Conservation (phyloP, 2,888 invertebrate genomes). For the Diogma glabrata region DNA sequence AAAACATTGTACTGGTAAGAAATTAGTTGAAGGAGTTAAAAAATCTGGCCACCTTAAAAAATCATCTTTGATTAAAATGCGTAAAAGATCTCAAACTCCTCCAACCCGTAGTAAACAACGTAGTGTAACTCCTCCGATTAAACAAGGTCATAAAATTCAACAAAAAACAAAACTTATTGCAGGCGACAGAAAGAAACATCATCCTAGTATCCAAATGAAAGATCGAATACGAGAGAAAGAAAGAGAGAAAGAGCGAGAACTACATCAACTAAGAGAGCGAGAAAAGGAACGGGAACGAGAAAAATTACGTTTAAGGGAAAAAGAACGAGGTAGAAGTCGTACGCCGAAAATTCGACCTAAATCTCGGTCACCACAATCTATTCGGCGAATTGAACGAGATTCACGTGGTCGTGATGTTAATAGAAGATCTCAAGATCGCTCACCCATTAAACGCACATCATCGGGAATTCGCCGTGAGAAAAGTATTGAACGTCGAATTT, state of each 20-base stretch:
- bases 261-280: conserved; percentile 37
- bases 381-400: conserved; percentile 28
- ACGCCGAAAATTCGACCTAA: conserved; percentile 42
- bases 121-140: conserved; percentile 3
- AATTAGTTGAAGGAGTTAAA: conserved; percentile 14
- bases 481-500: conserved; percentile 24
- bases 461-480: conserved; percentile 28
- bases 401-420: conserved; percentile 38
- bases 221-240: conserved; percentile 26
- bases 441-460: conserved; percentile 23
- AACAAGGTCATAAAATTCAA: conserved; percentile 21
- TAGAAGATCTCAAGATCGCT: conserved; percentile 24
- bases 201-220: conserved; percentile 30
- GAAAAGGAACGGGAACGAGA: conserved; percentile 41
- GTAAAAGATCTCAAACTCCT: conserved; percentile 33
- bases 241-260: conserved; percentile 35
- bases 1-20: background rate
- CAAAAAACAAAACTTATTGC: conserved; percentile 31
- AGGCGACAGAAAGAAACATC: conserved; percentile 32
- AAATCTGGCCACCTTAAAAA: conserved; percentile 21
- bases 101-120: conserved; percentile 23
- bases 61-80: conserved; percentile 28
- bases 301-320: conserved; percentile 36
- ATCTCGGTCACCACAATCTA: conserved; percentile 40
- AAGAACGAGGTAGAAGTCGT: conserved; percentile 37